These are phyloP conservation scores for Zaprionus gabonicus DNA, from an alignment of 1,140 invertebrate species.

Conservation along the genomic window DNA sequence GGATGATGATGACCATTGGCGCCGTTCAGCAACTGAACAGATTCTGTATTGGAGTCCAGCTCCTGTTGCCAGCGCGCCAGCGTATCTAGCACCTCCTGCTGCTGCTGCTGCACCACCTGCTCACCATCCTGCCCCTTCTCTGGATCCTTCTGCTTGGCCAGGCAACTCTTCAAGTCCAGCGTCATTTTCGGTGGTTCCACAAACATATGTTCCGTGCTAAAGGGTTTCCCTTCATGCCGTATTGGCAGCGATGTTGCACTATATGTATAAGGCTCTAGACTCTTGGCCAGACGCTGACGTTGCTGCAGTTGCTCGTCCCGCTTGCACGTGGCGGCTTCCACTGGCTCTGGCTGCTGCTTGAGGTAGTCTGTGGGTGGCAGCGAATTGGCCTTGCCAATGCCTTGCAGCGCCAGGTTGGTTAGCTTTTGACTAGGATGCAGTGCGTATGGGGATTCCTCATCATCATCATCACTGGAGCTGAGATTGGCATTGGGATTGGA, in stretches of 20 bases:
- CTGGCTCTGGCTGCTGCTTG: slow-evolving; percentile 1
- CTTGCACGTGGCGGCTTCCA: background rate
- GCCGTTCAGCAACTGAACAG: slow-evolving; percentile 42
- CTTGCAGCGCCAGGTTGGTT: slow-evolving; percentile 42
- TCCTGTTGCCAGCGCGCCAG: slow-evolving; percentile 60
- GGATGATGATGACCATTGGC: slow-evolving; percentile 58
- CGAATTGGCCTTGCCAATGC: slow-evolving; percentile 59
- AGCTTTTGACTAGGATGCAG: slow-evolving; percentile 67
- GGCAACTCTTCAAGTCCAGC: slow-evolving; percentile 26
- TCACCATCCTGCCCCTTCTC: background rate
- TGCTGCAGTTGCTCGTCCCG: background rate
- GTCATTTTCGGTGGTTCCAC: slow-evolving; percentile 52
- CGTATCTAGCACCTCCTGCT: slow-evolving; percentile 43
- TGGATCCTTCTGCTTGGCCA: slow-evolving; percentile 17
- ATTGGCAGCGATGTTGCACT: background rate
- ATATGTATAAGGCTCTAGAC: slow-evolving; percentile 38
- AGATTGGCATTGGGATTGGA: slow-evolving; percentile 29
- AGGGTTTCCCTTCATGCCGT: slow-evolving; percentile 24
- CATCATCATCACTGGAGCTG: slow-evolving; percentile 38
- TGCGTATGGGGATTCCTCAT: slow-evolving; percentile 15
- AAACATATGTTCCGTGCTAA: slow-evolving; percentile 43
- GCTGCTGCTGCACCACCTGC: background rate
- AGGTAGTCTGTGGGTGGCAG: slow-evolving; percentile 57
- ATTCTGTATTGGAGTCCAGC: slow-evolving; percentile 23
- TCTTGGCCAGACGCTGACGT: slow-evolving; percentile 44